These are phyloP conservation scores for Orthonyx spaldingii DNA, from an alignment of 2,113 vertebrate genomes.

Conservation along the genomic window DNA sequence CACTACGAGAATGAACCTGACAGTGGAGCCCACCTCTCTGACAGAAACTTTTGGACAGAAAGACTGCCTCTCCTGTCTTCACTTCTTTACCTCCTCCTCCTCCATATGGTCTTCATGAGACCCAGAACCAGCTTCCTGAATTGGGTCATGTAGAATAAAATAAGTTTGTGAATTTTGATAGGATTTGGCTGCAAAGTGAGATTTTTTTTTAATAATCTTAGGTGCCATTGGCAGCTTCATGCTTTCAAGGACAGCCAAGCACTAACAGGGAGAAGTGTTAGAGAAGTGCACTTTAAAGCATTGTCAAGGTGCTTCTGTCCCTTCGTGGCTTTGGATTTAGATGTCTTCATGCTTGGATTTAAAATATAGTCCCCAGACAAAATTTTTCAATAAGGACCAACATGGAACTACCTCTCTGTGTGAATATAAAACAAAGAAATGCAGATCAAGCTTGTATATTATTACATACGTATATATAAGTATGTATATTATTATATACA, in stretches of 20 bases:
- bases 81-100: not conserved
- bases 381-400: not conserved
- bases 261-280: not conserved
- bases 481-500: not conserved
- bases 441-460: rapidly evolving
- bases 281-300: not conserved
- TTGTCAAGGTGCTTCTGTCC: not conserved
- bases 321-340: not conserved
- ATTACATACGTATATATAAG: too few species aligned
- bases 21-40: not conserved
- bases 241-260: not conserved
- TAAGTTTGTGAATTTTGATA: not conserved
- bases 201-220: not conserved
- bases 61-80: not conserved
- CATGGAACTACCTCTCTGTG: not conserved
- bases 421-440: not conserved
- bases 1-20: rapidly evolving
- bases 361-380: not conserved
- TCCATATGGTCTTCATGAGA: not conserved
- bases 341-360: not conserved
- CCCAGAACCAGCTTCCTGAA: not conserved
- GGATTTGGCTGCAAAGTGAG: not conserved
- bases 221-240: rapidly evolving
- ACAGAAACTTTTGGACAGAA: not conserved
- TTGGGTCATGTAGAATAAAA: not conserved